phyloP scores from a whole-genome alignment of 2,113 vertebrate genomes.

The Callipepla californica region DNA sequence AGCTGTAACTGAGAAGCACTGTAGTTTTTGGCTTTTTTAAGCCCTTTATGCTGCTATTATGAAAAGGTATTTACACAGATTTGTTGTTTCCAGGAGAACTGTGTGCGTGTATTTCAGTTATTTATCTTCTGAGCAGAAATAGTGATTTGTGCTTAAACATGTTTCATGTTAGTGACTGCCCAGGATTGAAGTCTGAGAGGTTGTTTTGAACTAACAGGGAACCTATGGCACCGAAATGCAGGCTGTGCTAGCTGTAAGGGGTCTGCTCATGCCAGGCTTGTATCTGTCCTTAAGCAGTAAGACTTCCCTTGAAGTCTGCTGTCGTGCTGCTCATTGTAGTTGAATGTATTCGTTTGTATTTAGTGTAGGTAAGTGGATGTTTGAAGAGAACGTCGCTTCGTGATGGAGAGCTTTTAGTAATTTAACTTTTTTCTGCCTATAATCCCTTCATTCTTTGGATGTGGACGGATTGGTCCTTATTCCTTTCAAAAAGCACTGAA shows the following conservation, averaged over 20 bases:
- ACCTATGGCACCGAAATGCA: neutral
- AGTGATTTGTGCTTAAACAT: neutral
- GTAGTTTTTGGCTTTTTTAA: neutral
- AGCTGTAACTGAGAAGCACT: neutral
- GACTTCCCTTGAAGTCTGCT: neutral
- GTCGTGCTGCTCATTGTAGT: neutral
- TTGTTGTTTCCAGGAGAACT: neutral
- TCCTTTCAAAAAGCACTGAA: neutral
- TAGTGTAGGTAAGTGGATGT: neutral
- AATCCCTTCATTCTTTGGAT: neutral
- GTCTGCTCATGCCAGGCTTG: neutral
- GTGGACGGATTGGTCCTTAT: neutral
- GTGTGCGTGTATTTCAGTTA: fast-evolving
- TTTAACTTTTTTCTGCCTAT: neutral
- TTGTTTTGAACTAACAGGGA: neutral
- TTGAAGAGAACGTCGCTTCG: neutral
- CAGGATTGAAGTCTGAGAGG: neutral
- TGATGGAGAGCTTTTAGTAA: neutral
- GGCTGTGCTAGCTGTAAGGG: neutral
- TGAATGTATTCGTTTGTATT: neutral
- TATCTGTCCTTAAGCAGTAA: neutral
- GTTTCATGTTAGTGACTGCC: neutral
- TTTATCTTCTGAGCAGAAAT: neutral
- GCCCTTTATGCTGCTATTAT: neutral
- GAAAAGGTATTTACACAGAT: neutral